A percentile compares a stretch with the other conserved stretches of the same genome.
phyloP scores from a whole-genome alignment of 2,113 vertebrate genomes.

The Oreochromis tanganicae region DNA sequence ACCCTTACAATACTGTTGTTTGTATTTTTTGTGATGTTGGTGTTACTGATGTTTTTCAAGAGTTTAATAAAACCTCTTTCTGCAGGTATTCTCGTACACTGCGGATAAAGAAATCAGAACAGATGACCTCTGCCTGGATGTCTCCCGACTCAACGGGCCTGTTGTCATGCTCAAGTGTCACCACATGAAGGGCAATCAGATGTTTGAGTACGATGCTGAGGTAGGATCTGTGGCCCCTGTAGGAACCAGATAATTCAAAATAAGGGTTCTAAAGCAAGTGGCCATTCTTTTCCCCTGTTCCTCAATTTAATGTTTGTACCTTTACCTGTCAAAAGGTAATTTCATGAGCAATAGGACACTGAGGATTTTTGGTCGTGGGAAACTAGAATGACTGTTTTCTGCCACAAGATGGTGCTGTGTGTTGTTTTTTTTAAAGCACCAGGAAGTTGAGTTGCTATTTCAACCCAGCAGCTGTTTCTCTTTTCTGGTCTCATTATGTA shows the following conservation, averaged over 20 bases:
- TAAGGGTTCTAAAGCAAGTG: background rate
- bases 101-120: constrained; percentile 97
- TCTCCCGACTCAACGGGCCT: constrained; percentile 91
- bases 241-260: background rate
- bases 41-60: background rate
- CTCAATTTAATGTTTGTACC: background rate
- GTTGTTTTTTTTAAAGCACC: background rate
- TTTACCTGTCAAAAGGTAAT: background rate
- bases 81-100: constrained; percentile 96
- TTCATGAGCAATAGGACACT: background rate
- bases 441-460: background rate
- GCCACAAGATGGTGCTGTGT: constrained; percentile 69
- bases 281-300: background rate
- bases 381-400: background rate
- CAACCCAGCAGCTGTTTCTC: constrained; percentile 19
- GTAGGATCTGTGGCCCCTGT: constrained; percentile 61
- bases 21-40: background rate
- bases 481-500: constrained; percentile 59
- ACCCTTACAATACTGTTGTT: background rate
- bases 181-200: constrained; percentile 97
- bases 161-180: constrained; percentile 97
- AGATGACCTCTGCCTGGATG: constrained; percentile 94
- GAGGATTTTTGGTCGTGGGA: background rate
- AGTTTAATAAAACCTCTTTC: background rate
- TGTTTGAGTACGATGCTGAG: constrained; percentile 98